Conservation (phyloP, 1,140 invertebrate species). For the Brachionus calyciflorus region DNA sequence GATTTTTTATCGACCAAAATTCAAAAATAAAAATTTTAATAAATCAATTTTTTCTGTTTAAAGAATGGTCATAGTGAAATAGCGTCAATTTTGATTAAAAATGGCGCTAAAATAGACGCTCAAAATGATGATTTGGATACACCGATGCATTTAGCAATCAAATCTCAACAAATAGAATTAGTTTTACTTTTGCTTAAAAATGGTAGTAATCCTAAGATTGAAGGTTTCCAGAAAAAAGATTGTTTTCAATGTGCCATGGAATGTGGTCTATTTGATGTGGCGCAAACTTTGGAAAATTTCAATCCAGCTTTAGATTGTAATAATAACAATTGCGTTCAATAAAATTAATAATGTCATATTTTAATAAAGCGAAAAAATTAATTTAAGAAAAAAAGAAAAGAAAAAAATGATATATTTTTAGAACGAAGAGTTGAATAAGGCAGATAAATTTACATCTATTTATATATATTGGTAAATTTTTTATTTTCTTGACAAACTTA, state of each 20-base stretch:
- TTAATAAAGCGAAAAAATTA: too few relatives aligned
- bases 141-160: slow-evolving; percentile 42
- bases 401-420: too few relatives aligned
- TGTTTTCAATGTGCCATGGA: slow-evolving; percentile 41
- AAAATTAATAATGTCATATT: too few relatives aligned
- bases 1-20: background rate
- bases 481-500: too few relatives aligned
- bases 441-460: too few relatives aligned
- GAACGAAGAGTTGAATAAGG: too few relatives aligned
- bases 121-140: slow-evolving; percentile 45
- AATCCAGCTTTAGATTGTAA: slow-evolving; percentile 26
- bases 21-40: background rate
- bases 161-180: slow-evolving; percentile 42
- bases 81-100: slow-evolving; percentile 33
- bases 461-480: too few relatives aligned
- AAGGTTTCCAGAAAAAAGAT: slow-evolving; percentile 19
- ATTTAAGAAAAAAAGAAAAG: too few relatives aligned
- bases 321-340: background rate
- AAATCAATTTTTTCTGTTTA: background rate
- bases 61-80: slow-evolving; percentile 44
- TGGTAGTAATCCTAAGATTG: slow-evolving; percentile 15
- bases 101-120: slow-evolving; percentile 39
- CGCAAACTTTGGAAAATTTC: slow-evolving; percentile 19
- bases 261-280: slow-evolving; percentile 36
- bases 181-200: slow-evolving; percentile 35